phyloP scores from a whole-genome alignment of 2,113 vertebrate genomes.

The Theristicus caerulescens region DNA sequence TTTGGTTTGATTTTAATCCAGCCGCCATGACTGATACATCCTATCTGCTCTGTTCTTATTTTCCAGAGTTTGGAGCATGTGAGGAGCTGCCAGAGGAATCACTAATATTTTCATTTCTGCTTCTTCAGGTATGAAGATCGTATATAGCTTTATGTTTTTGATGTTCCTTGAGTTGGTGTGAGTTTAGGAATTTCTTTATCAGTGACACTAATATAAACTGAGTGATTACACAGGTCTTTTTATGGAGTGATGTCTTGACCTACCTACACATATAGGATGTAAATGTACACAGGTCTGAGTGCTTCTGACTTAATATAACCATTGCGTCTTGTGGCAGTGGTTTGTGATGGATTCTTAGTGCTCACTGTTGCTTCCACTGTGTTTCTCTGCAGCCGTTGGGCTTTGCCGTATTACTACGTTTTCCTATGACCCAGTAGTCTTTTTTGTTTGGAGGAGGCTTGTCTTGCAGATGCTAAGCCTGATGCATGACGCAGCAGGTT shows the following conservation, averaged over 20 bases:
- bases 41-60: background rate
- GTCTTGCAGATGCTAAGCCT: background rate
- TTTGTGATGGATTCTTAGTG: background rate
- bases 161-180: background rate
- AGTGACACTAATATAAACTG: background rate
- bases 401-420: background rate
- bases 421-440: background rate
- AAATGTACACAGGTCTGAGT: background rate
- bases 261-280: background rate
- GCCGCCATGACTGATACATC: background rate
- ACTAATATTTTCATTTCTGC: background rate
- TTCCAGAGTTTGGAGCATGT: background rate
- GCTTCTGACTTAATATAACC: background rate
- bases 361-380: background rate
- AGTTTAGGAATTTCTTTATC: background rate
- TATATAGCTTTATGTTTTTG: background rate
- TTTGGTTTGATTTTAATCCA: background rate
- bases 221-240: background rate
- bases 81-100: background rate
- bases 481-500: background rate
- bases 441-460: background rate
- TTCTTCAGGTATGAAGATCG: background rate
- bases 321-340: background rate
- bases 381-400: background rate
- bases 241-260: background rate